phyloP scores from a whole-genome alignment of 2,797 vertebrate species.

The Rhinichthys osculus region DNA sequence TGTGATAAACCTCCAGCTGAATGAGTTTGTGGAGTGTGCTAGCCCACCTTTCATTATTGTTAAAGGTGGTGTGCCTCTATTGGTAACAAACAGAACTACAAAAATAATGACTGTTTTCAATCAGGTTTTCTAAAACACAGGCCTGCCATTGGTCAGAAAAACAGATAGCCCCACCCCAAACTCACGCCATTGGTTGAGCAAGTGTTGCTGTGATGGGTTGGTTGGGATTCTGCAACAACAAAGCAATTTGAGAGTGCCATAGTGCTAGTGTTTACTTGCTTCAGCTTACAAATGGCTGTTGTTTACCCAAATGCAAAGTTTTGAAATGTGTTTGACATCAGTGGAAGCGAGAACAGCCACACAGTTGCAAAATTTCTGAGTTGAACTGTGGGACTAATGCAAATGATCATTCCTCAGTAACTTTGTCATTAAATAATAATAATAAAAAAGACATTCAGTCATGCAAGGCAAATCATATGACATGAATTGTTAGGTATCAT shows the following conservation, averaged over 20 bases:
- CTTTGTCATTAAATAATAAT: neutral
- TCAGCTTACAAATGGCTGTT: neutral
- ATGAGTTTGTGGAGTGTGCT: conserved; percentile 37
- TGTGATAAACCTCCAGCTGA: conserved; percentile 21
- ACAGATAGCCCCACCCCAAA: neutral
- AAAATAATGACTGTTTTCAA: neutral
- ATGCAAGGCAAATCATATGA: neutral
- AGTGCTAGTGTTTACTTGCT: neutral
- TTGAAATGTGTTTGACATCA: neutral
- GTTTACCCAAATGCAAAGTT: neutral
- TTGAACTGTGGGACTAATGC: neutral
- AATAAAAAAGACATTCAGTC: neutral
- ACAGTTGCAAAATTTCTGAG: neutral
- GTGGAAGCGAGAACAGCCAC: neutral
- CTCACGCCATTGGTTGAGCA: neutral
- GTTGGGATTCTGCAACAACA: neutral
- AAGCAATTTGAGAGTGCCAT: neutral
- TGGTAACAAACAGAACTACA: neutral
- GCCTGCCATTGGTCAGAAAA: neutral
- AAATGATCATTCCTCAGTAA: neutral
- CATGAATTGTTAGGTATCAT: neutral
- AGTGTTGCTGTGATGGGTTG: neutral
- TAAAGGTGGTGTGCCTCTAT: neutral
- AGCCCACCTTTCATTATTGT: neutral
- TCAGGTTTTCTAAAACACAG: neutral